Percentiles rank a stretch among this genome's conserved stretches.
phyloP scores from a whole-genome alignment of 2,113 vertebrate genomes.

The Melanerpes aurifrons region DNA sequence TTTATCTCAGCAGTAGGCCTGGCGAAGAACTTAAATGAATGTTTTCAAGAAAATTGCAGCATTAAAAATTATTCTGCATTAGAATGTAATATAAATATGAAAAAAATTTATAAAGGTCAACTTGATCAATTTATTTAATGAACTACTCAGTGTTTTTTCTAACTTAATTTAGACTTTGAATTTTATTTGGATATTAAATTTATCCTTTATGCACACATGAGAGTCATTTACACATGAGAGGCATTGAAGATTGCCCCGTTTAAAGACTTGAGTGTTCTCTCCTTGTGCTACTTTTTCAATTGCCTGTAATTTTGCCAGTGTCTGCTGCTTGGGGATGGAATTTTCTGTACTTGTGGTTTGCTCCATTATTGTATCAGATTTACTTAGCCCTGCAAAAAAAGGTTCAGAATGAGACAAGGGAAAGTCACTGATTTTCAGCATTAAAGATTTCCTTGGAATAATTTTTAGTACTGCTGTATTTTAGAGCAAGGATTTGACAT shows the following conservation, averaged over 20 bases:
- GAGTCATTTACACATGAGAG: not conserved
- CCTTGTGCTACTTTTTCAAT: not conserved
- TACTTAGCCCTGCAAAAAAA: not conserved
- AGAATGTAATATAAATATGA: not conserved
- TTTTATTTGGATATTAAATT: not conserved
- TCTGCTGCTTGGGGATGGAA: not conserved
- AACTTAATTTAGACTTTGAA: not conserved
- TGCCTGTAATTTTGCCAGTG: not conserved
- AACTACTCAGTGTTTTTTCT: not conserved
- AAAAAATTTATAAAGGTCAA: not conserved
- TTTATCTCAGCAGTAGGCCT: not conserved
- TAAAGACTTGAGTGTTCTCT: not conserved
- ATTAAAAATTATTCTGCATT: not conserved
- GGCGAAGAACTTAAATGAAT: not conserved
- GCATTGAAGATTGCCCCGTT: not conserved
- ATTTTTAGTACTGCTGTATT: not conserved
- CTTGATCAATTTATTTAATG: not conserved
- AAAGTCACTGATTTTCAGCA: not conserved
- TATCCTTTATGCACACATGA: not conserved
- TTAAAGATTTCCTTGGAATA: not conserved
- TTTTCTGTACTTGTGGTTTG: not conserved
- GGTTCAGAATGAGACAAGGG: not conserved
- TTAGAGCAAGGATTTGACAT: not conserved
- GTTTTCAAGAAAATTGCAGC: not conserved
- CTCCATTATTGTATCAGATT: not conserved